phyloP scores from a whole-genome alignment of 2,797 vertebrate genomes.

The Chelmon rostratus region DNA sequence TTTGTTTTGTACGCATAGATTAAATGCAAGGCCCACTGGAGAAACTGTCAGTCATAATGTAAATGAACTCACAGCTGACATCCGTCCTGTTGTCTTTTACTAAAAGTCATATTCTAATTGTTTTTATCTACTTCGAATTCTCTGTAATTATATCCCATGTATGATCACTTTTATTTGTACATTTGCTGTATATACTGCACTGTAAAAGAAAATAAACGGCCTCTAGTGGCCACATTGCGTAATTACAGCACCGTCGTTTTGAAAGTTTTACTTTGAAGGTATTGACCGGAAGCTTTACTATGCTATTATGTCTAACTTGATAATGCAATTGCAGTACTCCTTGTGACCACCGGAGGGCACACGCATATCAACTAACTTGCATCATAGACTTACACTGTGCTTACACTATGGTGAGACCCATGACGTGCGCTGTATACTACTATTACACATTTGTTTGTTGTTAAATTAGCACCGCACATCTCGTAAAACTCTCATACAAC shows the following conservation, averaged over 20 bases:
- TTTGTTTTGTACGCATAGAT: background rate
- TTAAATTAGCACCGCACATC: no score
- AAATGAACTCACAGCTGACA: background rate
- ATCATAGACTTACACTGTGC: background rate
- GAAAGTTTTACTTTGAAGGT: background rate
- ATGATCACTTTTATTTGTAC: background rate
- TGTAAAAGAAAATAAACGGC: background rate
- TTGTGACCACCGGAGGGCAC: background rate
- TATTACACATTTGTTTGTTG: background rate
- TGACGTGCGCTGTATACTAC: background rate
- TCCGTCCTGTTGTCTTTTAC: background rate
- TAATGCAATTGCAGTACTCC: background rate
- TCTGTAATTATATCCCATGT: background rate
- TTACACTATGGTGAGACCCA: background rate
- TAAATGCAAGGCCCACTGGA: background rate
- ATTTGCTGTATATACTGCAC: background rate
- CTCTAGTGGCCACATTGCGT: background rate
- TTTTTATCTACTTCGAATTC: background rate
- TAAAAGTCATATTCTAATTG: background rate
- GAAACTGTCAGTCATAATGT: slow-evolving; percentile 2
- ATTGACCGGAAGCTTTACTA: accelerated
- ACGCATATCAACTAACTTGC: background rate
- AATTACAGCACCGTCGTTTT: background rate
- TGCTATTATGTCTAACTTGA: background rate
- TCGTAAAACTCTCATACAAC: background rate